Base-by-base conservation (phyloP, 2,888 invertebrate genomes). In the Elegia similella region DNA sequence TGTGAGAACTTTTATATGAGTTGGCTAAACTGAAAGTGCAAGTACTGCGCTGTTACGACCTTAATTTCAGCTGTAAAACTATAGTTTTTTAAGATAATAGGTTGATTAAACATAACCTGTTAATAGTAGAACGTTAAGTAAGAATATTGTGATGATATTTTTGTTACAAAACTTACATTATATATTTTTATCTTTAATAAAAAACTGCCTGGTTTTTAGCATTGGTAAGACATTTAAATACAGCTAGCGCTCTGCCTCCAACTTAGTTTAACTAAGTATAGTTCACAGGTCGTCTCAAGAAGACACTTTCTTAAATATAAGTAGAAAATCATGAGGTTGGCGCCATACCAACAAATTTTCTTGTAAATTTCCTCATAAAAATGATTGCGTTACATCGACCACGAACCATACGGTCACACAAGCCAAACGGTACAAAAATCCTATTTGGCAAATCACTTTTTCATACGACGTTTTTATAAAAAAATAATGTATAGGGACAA, bases 1-100 rank as follows among this genome's bases (percentile, higher is more conserved):
- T 76, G 77, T 80, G 76, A 73, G 72, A 90, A 89, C 81, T 90
- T 90, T 89, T 88, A 88, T 88, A 85, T 80, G 85, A 88, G 84
- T 87, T 88, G 75, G 80, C 79, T 82, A 76, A 86, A 85, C 80
- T 84, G 70, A 76, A 81, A 78, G 83, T 73, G 78, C 76, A 76
- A 76, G 73, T 70, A 68, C 70, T 70, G 67, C 69, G 68, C 76
- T 77, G 78, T 84, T 78, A 80, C 68, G 75, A 76, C 68, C 73
- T 73, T 79, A 81, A 78, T 84, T 83, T 81, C 62, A 69, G 71
- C 75, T 69, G 78, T 82, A 78, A 82, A 80, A 80, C 71, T 72
- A 67, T 66, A 64, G 65, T 64, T 68, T 68, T 76, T 71, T 52
- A 61, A 61, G 60, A 63, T 69, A 65, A 69, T 63, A 55, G 58